These are phyloP conservation scores for Leucophenga varia DNA, from an alignment of 1,140 invertebrate species.

Conservation along the genomic window DNA sequence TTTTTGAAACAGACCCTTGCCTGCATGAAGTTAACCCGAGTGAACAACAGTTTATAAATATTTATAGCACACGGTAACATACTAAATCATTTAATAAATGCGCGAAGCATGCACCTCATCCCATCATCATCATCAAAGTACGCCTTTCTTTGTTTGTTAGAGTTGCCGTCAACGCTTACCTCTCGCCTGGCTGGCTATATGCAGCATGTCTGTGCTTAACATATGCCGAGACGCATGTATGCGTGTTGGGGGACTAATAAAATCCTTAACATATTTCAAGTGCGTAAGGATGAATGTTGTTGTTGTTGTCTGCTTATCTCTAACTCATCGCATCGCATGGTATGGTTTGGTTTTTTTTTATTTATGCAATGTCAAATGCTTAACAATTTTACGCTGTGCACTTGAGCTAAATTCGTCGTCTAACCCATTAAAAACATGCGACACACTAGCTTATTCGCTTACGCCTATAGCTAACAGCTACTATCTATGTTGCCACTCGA, in stretches of 20 bases:
- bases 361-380: conserved; percentile 25
- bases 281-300: conserved; percentile 7
- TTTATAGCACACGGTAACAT: conserved; percentile 47
- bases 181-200: too few relatives aligned
- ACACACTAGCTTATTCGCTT: too few relatives aligned
- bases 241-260: conserved; percentile 34
- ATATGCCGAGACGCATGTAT: too few relatives aligned
- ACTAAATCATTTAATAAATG: conserved; percentile 46
- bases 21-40: too few relatives aligned
- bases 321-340: too few relatives aligned
- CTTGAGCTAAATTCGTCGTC: neutral
- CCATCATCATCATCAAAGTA: too few relatives aligned
- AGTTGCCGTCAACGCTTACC: too few relatives aligned
- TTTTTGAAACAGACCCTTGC: conserved; percentile 22
- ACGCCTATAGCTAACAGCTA: too few relatives aligned
- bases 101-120: too few relatives aligned
- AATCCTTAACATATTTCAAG: conserved; percentile 18
- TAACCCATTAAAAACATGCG: conserved; percentile 11
- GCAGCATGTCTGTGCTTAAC: too few relatives aligned
- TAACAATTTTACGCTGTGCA: conserved; percentile 29
- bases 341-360: conserved; percentile 8
- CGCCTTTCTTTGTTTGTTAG: too few relatives aligned
- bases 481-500: too few relatives aligned
- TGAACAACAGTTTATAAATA: conserved; percentile 41
- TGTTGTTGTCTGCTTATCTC: neutral